Evolutionary conservation across 2,888 invertebrate genomes (phyloP).

Genomic region (Leptopilina drosophilae): DNA sequence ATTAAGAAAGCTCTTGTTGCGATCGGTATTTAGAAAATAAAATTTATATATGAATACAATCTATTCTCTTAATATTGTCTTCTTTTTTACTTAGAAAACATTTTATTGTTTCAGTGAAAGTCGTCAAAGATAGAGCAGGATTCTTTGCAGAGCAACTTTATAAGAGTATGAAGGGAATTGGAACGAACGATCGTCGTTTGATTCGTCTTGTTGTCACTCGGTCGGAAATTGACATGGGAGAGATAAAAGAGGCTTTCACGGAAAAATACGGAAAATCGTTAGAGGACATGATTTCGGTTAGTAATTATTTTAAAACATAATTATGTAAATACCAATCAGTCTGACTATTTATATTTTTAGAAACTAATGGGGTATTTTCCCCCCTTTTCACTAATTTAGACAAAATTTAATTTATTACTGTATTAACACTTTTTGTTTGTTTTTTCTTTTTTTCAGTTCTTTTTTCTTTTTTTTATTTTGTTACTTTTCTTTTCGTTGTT

Average conservation of each 20-base stretch:
- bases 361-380: neutral
- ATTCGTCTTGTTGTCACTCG: constrained; percentile 91
- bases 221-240: constrained; percentile 90
- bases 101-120: constrained; percentile 80
- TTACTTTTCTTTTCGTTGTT: no score
- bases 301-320: constrained; percentile 55
- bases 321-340: constrained; percentile 52
- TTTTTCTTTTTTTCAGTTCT: neutral
- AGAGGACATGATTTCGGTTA: constrained; percentile 88
- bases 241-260: constrained; percentile 89
- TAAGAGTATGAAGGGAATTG: constrained; percentile 92
- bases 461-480: no score
- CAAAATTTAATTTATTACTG: no score
- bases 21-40: constrained; percentile 78
- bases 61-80: no score
- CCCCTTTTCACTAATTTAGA: no score
- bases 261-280: constrained; percentile 86
- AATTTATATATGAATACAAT: neutral
- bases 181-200: constrained; percentile 91
- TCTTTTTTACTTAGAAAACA: no score
- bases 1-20: constrained; percentile 88
- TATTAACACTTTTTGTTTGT: no score
- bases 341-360: constrained; percentile 20
- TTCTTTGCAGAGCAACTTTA: constrained; percentile 93
- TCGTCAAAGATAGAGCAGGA: constrained; percentile 86